Evolutionary conservation across 2,888 invertebrate genomes (phyloP).

Genomic region (Drosophila testacea): DNA sequence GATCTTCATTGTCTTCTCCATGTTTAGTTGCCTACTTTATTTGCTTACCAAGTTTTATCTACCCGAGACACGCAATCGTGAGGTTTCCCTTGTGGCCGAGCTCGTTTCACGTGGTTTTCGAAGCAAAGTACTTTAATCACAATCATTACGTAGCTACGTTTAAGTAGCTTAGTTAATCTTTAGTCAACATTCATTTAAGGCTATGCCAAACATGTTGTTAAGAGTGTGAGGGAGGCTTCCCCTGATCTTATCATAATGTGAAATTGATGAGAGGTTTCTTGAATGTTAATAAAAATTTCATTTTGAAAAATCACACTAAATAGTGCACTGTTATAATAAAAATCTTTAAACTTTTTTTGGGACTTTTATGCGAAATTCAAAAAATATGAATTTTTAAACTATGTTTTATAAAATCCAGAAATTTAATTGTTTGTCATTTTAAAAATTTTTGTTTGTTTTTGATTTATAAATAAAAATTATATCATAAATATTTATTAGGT

Average conservation of each 20-base stretch:
- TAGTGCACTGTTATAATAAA: too few relatives aligned
- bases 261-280: neutral
- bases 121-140: slow-evolving; percentile 45
- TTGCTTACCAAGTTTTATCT: slow-evolving; percentile 48
- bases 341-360: too few relatives aligned
- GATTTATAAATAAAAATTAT: too few relatives aligned
- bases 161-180: neutral
- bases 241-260: neutral
- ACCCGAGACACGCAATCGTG: slow-evolving; percentile 52
- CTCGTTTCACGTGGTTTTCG: slow-evolving; percentile 49
- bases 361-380: too few relatives aligned
- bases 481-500: too few relatives aligned
- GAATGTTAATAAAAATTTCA: too few relatives aligned
- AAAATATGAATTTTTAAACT: too few relatives aligned
- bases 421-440: too few relatives aligned
- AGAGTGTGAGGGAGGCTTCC: neutral
- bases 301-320: too few relatives aligned
- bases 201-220: neutral
- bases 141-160: neutral
- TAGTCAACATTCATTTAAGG: neutral
- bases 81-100: slow-evolving; percentile 40
- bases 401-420: too few relatives aligned
- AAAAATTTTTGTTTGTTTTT: too few relatives aligned
- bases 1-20: slow-evolving; percentile 55
- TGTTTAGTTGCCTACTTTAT: slow-evolving; percentile 43